Evolutionary conservation across 2,797 vertebrate genomes (phyloP).

Genomic region (Xerus rutilus): DNA sequence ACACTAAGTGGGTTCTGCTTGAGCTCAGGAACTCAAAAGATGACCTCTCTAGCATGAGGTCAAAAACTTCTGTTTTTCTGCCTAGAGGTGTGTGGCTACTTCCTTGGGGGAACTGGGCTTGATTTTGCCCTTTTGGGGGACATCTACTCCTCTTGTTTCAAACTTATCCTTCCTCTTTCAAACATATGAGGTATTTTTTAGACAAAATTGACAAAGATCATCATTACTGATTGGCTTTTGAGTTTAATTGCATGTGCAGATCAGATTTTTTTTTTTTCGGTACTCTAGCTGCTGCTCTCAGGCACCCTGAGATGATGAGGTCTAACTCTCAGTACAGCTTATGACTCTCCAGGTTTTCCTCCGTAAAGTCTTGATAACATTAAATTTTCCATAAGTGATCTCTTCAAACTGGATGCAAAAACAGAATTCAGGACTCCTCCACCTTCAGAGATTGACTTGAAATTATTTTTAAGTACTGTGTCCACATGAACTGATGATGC

Average conservation of each 20-base stretch:
- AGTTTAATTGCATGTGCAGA: not conserved
- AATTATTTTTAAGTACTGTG: constrained; percentile 93
- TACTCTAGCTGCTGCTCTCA: too few species aligned
- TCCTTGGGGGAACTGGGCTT: constrained; percentile 85
- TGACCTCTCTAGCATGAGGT: constrained; percentile 64
- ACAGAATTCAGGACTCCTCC: constrained; percentile 94
- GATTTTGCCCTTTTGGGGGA: constrained; percentile 86
- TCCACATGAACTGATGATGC: constrained; percentile 94
- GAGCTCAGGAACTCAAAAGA: constrained; percentile 90
- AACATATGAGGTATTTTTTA: constrained; percentile 94
- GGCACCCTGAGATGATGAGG: not conserved
- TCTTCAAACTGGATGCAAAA: constrained; percentile 93
- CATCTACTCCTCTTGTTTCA: constrained; percentile 88
- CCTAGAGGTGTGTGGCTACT: constrained; percentile 66
- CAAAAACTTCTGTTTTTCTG: not conserved
- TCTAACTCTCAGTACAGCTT: too few species aligned
- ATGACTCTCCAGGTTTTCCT: too few species aligned
- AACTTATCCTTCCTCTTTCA: constrained; percentile 92
- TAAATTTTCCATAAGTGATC: constrained; percentile 34
- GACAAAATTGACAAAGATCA: constrained; percentile 93
- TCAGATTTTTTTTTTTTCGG: not conserved
- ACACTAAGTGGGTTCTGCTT: constrained; percentile 85
- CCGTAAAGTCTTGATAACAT: too few species aligned
- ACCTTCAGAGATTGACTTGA: constrained; percentile 95
- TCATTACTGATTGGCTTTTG: constrained; percentile 94